phyloP scores from a whole-genome alignment of 2,888 invertebrate genomes.

The Pollenia angustigena region DNA sequence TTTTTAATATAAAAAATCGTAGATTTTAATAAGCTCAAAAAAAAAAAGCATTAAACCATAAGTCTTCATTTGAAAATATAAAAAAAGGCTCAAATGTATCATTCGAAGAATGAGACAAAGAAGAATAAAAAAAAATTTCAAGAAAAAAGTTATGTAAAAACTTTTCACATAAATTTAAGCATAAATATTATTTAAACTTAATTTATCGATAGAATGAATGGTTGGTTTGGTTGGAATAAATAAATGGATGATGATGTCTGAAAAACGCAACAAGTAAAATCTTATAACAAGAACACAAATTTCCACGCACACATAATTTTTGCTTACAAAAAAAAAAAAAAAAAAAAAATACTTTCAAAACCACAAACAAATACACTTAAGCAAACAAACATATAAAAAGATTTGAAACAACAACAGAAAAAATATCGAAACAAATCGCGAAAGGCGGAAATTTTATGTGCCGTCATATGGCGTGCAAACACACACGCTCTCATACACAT shows the following conservation, averaged over 20 bases:
- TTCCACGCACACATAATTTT: background rate
- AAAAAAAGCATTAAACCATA: slow-evolving; percentile 28
- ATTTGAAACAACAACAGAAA: background rate
- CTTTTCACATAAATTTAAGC: slow-evolving; percentile 69
- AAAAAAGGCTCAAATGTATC: slow-evolving; percentile 41
- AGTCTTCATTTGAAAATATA: slow-evolving; percentile 33
- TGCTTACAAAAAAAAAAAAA: too few species aligned
- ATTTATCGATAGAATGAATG: slow-evolving; percentile 66
- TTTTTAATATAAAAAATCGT: background rate
- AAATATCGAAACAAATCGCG: slow-evolving; percentile 51
- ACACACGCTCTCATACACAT: background rate
- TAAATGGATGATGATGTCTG: slow-evolving; percentile 58
- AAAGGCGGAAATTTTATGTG: slow-evolving; percentile 59
- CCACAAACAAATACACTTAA: slow-evolving; percentile 7
- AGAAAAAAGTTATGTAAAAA: slow-evolving; percentile 36
- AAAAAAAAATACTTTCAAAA: slow-evolving; percentile 3
- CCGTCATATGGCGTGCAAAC: slow-evolving; percentile 57
- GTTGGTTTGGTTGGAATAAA: slow-evolving; percentile 42
- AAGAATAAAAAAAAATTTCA: background rate
- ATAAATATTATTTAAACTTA: slow-evolving; percentile 67
- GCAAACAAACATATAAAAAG: background rate
- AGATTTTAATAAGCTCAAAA: background rate
- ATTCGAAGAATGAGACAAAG: slow-evolving; percentile 7
- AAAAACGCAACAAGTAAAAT: slow-evolving; percentile 68
- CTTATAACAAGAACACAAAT: background rate